A percentile compares a stretch with the other conserved stretches of the same genome.
These are phyloP conservation scores for Diarsia mendica DNA, from an alignment of 2,888 invertebrate genomes.

Conservation along the genomic window DNA sequence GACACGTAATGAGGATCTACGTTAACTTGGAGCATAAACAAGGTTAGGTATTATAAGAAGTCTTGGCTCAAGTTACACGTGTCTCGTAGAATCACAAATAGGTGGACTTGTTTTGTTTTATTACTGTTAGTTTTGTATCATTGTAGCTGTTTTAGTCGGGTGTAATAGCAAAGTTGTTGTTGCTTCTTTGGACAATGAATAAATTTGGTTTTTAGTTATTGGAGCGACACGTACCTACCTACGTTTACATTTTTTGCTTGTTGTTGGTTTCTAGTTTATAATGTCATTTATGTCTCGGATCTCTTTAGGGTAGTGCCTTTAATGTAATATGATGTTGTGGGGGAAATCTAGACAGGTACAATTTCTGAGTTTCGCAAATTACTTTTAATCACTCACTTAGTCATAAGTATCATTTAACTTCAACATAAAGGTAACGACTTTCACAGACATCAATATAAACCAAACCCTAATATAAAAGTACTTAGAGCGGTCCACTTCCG, in stretches of 20 bases:
- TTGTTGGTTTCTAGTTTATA: background rate
- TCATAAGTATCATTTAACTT: background rate
- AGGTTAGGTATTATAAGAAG: constrained; percentile 51
- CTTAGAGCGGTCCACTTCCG: background rate
- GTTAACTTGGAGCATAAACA: constrained; percentile 62
- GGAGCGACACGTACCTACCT: background rate
- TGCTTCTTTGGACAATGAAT: constrained; percentile 8
- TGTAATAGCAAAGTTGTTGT: background rate
- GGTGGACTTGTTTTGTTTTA: constrained; percentile 39
- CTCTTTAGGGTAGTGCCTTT: background rate
- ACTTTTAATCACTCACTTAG: background rate
- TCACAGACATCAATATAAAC: background rate
- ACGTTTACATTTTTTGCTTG: background rate
- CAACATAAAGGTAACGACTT: background rate
- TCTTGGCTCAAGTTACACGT: constrained; percentile 49
- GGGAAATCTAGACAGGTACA: background rate
- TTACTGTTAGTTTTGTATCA: constrained; percentile 26
- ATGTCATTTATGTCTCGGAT: background rate
- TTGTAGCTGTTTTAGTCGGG: constrained; percentile 18
- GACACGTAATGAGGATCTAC: constrained; percentile 60
- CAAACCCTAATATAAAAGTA: background rate
- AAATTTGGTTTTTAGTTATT: constrained; percentile 6
- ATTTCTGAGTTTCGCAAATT: background rate
- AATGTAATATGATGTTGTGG: background rate
- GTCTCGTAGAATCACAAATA: constrained; percentile 45